Conservation (phyloP, 1,140 invertebrate species). For the Dicyema japonicum region DNA sequence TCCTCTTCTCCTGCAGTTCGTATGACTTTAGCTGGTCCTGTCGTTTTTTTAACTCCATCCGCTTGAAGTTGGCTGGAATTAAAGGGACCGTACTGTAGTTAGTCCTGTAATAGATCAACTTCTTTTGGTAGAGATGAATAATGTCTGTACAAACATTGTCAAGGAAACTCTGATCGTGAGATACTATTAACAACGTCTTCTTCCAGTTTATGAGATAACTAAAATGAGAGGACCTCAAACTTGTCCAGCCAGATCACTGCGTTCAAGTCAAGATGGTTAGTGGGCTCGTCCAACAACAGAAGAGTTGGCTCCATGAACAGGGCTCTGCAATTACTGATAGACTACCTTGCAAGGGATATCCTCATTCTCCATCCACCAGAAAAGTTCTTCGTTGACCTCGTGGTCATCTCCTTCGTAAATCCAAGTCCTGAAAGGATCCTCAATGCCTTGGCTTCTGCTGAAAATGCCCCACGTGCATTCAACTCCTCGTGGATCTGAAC, state of each 20-base stretch:
- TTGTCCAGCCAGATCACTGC: slow-evolving; percentile 97
- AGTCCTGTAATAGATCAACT: slow-evolving; percentile 79
- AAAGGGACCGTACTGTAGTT: slow-evolving; percentile 33
- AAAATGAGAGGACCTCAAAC: slow-evolving; percentile 23
- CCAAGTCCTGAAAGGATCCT: slow-evolving; percentile 81
- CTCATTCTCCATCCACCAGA: slow-evolving; percentile 95
- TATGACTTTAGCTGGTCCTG: slow-evolving; percentile 82
- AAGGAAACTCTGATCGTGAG: slow-evolving; percentile 92
- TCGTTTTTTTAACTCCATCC: slow-evolving; percentile 77
- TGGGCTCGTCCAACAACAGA: slow-evolving; percentile 72
- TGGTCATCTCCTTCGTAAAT: slow-evolving; percentile 66
- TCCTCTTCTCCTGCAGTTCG: slow-evolving; percentile 75
- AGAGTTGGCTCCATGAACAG: slow-evolving; percentile 54
- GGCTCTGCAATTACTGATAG: slow-evolving; percentile 12
- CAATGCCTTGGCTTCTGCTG: slow-evolving; percentile 63
- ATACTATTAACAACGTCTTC: slow-evolving; percentile 76
- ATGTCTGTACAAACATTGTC: slow-evolving; percentile 97
- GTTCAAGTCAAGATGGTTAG: slow-evolving; percentile 51
- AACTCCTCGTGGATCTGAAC: slow-evolving; percentile 57
- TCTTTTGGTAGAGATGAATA: slow-evolving; percentile 68
- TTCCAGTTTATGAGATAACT: slow-evolving; percentile 82
- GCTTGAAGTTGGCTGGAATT: slow-evolving; percentile 41
- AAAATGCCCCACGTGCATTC: slow-evolving; percentile 72
- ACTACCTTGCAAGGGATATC: slow-evolving; percentile 44
- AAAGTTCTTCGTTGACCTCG: slow-evolving; percentile 63